phyloP scores from a whole-genome alignment of 2,888 invertebrate genomes.

The Apotomis turbidana region DNA sequence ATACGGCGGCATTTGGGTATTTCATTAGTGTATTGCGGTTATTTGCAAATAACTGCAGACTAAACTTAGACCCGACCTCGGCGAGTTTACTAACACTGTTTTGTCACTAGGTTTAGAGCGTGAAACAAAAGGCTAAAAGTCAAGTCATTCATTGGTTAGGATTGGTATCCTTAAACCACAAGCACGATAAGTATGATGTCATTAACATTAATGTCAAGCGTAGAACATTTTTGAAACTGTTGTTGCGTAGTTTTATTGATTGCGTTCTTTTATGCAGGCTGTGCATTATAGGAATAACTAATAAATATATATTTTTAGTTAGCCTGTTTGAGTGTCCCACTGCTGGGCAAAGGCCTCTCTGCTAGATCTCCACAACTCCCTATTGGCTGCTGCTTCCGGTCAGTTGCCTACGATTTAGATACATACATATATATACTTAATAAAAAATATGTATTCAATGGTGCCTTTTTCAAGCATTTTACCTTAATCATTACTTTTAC shows the following conservation, averaged over 20 bases:
- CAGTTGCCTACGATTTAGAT: too few species aligned
- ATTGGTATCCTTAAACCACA: slow-evolving; percentile 4
- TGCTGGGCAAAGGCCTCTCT: too few species aligned
- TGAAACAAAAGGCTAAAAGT: slow-evolving; percentile 5
- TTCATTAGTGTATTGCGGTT: slow-evolving; percentile 41
- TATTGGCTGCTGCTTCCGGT: too few species aligned
- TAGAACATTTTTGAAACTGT: not conserved
- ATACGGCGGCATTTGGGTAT: slow-evolving; percentile 52
- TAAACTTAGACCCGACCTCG: slow-evolving; percentile 30
- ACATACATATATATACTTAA: too few species aligned
- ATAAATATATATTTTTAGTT: too few species aligned
- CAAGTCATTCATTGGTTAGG: slow-evolving; percentile 15
- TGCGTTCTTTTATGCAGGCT: not conserved
- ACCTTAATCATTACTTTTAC: too few species aligned
- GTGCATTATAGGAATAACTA: not conserved
- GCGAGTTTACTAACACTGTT: slow-evolving; percentile 10
- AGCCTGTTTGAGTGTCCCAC: too few species aligned
- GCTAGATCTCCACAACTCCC: too few species aligned
- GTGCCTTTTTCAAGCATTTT: too few species aligned
- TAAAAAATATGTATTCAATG: too few species aligned
- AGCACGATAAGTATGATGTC: slow-evolving; percentile 8
- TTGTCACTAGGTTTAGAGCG: slow-evolving; percentile 16
- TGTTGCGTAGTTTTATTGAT: not conserved
- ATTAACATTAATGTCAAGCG: not conserved
- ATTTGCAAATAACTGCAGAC: slow-evolving; percentile 28